Conservation (phyloP, 2,797 vertebrate genomes). For the Centroberyx gerrardi region DNA sequence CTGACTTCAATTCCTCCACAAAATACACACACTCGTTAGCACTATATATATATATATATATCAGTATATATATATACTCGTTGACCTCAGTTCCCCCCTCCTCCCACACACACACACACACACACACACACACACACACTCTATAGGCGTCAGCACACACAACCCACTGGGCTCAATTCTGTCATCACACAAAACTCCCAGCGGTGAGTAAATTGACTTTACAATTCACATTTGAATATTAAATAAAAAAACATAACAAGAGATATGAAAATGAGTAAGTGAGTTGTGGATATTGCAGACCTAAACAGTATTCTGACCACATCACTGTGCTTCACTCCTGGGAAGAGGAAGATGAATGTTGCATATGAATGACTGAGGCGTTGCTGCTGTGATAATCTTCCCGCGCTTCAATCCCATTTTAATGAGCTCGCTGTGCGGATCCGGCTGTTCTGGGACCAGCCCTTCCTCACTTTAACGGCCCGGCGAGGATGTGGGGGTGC, state of each 20-base stretch:
- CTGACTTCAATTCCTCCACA: background rate
- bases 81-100: background rate
- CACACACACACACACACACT: no score
- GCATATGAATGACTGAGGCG: constrained; percentile 28
- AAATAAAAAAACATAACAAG: background rate
- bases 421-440: constrained; percentile 24
- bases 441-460: constrained; percentile 26
- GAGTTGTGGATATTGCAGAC: background rate
- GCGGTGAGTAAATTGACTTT: constrained; percentile 7
- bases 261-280: background rate
- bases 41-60: no score
- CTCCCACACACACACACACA: no score
- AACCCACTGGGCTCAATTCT: background rate
- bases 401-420: constrained; percentile 39
- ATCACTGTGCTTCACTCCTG: constrained; percentile 69
- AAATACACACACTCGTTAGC: background rate
- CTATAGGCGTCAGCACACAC: background rate
- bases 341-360: constrained; percentile 49
- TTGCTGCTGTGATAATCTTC: constrained; percentile 50
- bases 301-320: constrained; percentile 64
- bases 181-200: background rate
- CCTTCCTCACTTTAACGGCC: constrained; percentile 16
- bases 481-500: background rate
- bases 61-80: background rate
- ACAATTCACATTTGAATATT: constrained; percentile 14